These are phyloP conservation scores for Pipra filicauda DNA, from an alignment of 2,113 vertebrate species.

Conservation along the genomic window DNA sequence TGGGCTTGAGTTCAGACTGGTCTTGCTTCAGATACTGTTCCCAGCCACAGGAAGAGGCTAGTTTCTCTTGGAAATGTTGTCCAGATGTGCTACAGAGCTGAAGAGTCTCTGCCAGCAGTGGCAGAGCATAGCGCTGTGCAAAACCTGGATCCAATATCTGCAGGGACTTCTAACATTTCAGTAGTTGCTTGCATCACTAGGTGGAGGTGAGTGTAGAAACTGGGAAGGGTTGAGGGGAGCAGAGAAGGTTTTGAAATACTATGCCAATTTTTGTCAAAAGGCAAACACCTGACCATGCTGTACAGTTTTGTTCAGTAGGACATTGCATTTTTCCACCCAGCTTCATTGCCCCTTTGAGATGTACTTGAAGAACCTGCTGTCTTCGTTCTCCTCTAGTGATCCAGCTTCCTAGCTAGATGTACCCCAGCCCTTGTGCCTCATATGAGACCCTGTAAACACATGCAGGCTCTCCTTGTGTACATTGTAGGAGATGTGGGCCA, in stretches of 20 bases:
- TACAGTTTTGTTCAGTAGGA: background rate
- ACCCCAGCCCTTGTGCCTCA: background rate
- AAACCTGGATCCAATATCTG: background rate
- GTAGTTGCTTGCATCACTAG: background rate
- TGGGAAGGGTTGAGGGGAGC: background rate
- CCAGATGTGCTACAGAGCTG: background rate
- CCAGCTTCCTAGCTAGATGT: background rate
- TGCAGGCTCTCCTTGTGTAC: background rate
- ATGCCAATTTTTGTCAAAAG: background rate
- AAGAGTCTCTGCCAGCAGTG: background rate
- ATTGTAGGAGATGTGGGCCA: background rate
- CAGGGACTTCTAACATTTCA: background rate
- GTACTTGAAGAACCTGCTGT: background rate
- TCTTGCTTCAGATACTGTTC: background rate
- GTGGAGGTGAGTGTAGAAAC: background rate
- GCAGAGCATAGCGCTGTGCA: background rate
- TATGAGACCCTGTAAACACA: background rate
- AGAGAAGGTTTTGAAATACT: background rate
- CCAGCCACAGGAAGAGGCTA: background rate
- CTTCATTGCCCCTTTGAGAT: background rate
- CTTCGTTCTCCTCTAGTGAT: background rate
- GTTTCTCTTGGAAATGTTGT: background rate
- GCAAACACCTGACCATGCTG: background rate
- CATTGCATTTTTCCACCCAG: background rate
- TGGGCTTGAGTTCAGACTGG: background rate